These are phyloP conservation scores for Drosophila vallismaia DNA, from an alignment of 2,888 invertebrate genomes.

Conservation along the genomic window DNA sequence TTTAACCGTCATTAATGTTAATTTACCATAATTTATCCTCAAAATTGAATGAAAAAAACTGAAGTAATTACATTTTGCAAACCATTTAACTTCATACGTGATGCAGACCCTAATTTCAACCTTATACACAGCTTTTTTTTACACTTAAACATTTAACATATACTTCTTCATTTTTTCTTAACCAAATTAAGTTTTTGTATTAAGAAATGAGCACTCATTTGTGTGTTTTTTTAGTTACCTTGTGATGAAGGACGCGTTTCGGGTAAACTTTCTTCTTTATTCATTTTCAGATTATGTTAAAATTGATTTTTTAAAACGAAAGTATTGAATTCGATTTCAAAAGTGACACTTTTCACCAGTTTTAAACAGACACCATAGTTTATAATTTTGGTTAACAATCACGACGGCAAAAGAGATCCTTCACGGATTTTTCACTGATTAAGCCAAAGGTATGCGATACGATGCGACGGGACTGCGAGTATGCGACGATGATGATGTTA, in stretches of 20 bases:
- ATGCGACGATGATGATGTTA: constrained; percentile 79
- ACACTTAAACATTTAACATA: neutral
- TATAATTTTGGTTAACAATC: neutral
- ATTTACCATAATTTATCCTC: neutral
- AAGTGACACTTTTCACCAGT: constrained; percentile 6
- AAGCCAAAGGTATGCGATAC: constrained; percentile 16
- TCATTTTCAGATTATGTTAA: constrained; percentile 55
- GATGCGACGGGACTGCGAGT: constrained; percentile 45
- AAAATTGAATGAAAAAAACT: constrained; percentile 1
- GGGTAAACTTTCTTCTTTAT: constrained; percentile 71
- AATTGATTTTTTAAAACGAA: neutral
- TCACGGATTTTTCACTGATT: neutral
- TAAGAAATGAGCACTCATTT: neutral
- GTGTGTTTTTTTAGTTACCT: constrained; percentile 56
- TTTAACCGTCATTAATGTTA: neutral
- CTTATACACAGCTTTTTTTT: neutral
- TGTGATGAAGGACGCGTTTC: constrained; percentile 72
- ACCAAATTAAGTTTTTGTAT: constrained; percentile 1
- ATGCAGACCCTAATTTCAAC: constrained; percentile 4
- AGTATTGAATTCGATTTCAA: neutral
- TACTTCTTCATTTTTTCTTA: neutral
- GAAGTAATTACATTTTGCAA: constrained; percentile 18
- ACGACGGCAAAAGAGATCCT: constrained; percentile 37
- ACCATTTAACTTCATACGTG: constrained; percentile 20
- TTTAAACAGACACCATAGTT: neutral